phyloP scores from a whole-genome alignment of 2,113 vertebrate genomes.

The Ceyx margarethae region DNA sequence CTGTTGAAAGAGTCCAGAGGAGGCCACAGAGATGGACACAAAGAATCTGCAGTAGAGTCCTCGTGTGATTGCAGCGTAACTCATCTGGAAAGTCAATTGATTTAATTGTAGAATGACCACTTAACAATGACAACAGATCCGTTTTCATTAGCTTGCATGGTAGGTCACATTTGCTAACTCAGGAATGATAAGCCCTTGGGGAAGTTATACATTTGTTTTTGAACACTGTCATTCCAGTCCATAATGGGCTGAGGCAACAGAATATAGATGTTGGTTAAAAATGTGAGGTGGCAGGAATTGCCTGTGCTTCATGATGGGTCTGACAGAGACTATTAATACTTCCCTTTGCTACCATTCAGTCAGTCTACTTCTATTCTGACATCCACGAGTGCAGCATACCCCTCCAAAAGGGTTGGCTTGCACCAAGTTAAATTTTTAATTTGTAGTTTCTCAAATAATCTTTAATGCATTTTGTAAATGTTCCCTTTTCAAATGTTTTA shows the following conservation, averaged over 20 bases:
- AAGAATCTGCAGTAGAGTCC: not conserved
- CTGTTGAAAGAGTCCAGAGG: too few relatives aligned
- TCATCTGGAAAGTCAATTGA: not conserved
- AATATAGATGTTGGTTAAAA: not conserved
- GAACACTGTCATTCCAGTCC: not conserved
- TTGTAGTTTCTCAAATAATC: not conserved
- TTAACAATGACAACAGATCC: not conserved
- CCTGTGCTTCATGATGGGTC: not conserved
- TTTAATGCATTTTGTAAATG: not conserved
- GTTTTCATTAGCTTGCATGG: not conserved
- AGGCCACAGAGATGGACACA: not conserved
- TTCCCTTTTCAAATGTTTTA: not conserved
- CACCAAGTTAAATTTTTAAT: not conserved
- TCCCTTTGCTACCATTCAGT: not conserved
- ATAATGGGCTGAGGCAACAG: not conserved
- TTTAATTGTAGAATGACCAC: not conserved
- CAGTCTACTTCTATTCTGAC: not conserved
- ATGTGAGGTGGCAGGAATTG: not conserved
- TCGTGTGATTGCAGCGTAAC: not conserved
- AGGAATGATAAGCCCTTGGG: not conserved
- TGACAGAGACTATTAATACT: not conserved
- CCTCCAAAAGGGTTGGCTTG: not conserved
- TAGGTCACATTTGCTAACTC: not conserved
- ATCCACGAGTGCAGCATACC: accelerated
- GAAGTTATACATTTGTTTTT: not conserved